A percentile compares a stretch with the other conserved stretches of the same genome.
Evolutionary conservation across 30 jellyfish, hydroid and myxozoan species (phyloP).

Genomic region (Pseudorhiza aurosa): DNA sequence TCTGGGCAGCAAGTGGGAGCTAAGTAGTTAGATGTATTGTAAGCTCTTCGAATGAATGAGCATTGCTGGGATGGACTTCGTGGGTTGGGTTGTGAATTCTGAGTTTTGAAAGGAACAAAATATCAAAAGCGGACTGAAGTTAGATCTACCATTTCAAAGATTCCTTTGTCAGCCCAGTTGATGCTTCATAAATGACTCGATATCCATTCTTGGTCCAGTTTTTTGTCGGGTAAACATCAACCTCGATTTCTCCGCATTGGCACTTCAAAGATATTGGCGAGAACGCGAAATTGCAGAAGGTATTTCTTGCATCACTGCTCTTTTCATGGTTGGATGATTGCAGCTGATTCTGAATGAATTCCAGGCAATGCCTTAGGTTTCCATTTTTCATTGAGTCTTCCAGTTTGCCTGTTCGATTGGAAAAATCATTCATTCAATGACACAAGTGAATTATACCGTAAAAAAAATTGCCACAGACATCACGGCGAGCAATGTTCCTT

Average conservation of each 20-base stretch:
- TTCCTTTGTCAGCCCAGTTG: constrained; percentile 57
- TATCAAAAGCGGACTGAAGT: background rate
- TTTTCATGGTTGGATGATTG: background rate
- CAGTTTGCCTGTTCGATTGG: constrained; percentile 30
- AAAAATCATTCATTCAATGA: no score
- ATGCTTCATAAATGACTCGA: constrained; percentile 55
- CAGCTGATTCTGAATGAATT: constrained; percentile 4
- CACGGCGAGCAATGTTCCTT: no score
- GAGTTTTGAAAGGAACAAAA: background rate
- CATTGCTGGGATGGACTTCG: no score
- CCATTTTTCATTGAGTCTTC: constrained; percentile 51
- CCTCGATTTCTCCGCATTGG: background rate
- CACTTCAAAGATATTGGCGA: constrained; percentile 43
- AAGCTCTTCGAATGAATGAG: no score
- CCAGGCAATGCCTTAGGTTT: constrained; percentile 12
- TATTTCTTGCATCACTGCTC: background rate
- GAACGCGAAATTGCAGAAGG: background rate
- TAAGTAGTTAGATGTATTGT: no score
- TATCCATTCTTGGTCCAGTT: constrained; percentile 45
- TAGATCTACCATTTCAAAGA: constrained; percentile 49
- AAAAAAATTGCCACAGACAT: no score
- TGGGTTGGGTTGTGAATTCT: background rate
- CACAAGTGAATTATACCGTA: no score
- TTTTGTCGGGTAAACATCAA: constrained; percentile 57
- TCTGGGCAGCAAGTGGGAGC: no score